Conservation (phyloP, 2,797 vertebrate species). For the Phylloscopus collybita region DNA sequence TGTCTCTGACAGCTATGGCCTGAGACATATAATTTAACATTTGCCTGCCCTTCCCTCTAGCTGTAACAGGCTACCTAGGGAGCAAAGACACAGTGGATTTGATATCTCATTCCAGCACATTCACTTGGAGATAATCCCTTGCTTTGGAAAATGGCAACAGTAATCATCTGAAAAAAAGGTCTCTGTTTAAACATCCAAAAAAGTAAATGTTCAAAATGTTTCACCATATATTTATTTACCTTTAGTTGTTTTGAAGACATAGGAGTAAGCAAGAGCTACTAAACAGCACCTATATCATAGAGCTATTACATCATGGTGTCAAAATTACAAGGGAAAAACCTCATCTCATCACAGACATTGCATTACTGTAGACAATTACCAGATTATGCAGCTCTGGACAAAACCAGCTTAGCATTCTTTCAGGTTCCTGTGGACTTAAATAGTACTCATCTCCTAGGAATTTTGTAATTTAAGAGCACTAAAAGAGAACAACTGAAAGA, state of each 20-base stretch:
- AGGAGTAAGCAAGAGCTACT: neutral
- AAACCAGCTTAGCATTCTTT: neutral
- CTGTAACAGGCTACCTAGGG: neutral
- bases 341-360: neutral
- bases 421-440: neutral
- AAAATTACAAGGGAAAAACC: neutral
- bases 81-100: neutral
- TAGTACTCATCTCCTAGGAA: neutral
- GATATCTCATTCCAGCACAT: neutral
- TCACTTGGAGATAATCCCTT: neutral
- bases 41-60: neutral
- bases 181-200: neutral
- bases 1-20: neutral
- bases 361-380: neutral
- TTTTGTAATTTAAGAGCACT: neutral
- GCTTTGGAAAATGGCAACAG: neutral
- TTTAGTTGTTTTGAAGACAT: neutral
- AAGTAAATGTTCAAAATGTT: neutral
- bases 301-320: neutral
- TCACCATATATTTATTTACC: neutral
- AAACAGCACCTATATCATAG: neutral
- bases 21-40: neutral
- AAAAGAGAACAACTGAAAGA: neutral
- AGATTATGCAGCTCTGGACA: neutral
- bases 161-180: neutral